A percentile compares a stretch with the other conserved stretches of the same genome.
Evolutionary conservation across 1,140 invertebrate species (phyloP).

Genomic region (Dreissena polymorpha): DNA sequence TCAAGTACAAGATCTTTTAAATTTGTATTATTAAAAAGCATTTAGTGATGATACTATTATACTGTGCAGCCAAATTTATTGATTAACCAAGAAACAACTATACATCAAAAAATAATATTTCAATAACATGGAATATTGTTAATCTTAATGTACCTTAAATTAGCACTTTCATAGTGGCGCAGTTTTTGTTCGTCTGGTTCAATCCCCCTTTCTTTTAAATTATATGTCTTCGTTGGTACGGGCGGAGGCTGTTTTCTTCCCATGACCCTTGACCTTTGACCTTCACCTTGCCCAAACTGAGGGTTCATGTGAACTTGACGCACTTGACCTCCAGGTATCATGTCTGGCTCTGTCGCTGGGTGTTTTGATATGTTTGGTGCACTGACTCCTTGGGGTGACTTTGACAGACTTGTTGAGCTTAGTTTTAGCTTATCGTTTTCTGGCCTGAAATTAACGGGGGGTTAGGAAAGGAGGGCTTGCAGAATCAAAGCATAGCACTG

Average conservation of each 20-base stretch:
- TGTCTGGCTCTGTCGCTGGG: not conserved
- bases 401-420: too few species aligned
- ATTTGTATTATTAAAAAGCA: too few species aligned
- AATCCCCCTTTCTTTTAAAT: slow-evolving; percentile 69
- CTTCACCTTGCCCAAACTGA: not conserved
- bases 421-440: not conserved
- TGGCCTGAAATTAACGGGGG: not conserved
- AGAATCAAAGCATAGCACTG: too few species aligned
- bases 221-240: slow-evolving; percentile 73
- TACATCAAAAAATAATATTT: too few species aligned
- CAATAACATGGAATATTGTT: too few species aligned
- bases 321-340: not conserved
- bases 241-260: slow-evolving; percentile 71
- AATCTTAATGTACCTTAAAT: not conserved
- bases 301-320: not conserved
- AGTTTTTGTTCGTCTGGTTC: slow-evolving; percentile 72
- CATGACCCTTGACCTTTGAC: not conserved
- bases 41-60: too few species aligned
- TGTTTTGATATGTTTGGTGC: not conserved
- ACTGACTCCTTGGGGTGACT: not conserved
- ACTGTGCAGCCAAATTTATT: too few species aligned
- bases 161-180: slow-evolving; percentile 73
- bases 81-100: too few species aligned
- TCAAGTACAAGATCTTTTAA: too few species aligned
- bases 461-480: too few species aligned